A percentile compares a stretch with the other conserved stretches of the same genome.
Evolutionary conservation across 2,113 vertebrate species (phyloP).

Genomic region (Ondatra zibethicus): DNA sequence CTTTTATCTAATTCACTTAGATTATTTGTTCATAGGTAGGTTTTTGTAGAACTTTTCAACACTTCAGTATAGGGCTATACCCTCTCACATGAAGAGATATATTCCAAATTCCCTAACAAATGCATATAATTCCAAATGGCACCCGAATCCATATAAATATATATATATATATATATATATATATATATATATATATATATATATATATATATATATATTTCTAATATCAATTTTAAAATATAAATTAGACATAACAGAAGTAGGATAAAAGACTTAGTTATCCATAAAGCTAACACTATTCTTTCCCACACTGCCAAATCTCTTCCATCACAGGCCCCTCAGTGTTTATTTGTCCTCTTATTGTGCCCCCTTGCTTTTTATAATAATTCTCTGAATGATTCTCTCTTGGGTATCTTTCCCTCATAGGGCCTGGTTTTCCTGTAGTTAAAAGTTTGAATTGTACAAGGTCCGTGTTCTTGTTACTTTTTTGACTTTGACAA

Average conservation of each 20-base stretch:
- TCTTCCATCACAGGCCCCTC: neutral
- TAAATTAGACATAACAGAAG: neutral
- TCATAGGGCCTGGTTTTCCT: neutral
- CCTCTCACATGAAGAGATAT: neutral
- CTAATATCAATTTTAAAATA: neutral
- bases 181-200: too few relatives aligned
- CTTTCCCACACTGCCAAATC: accelerated
- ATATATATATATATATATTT: neutral
- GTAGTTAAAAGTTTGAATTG: neutral
- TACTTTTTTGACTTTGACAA: neutral
- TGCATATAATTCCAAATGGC: neutral
- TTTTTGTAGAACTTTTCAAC: neutral
- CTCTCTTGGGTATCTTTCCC: neutral
- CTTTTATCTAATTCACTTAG: slow-evolving; percentile 12
- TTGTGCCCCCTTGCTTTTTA: neutral
- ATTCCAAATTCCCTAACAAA: neutral
- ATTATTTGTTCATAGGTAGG: neutral
- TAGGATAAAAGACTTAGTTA: neutral
- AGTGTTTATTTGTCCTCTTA: neutral
- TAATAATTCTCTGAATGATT: neutral
- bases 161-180: too few relatives aligned
- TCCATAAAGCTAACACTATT: neutral
- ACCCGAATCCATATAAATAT: neutral
- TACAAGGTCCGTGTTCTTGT: neutral
- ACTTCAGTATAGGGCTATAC: neutral